Evolutionary conservation across 2,888 invertebrate species (phyloP).

Genomic region (Eupeodes luniger): DNA sequence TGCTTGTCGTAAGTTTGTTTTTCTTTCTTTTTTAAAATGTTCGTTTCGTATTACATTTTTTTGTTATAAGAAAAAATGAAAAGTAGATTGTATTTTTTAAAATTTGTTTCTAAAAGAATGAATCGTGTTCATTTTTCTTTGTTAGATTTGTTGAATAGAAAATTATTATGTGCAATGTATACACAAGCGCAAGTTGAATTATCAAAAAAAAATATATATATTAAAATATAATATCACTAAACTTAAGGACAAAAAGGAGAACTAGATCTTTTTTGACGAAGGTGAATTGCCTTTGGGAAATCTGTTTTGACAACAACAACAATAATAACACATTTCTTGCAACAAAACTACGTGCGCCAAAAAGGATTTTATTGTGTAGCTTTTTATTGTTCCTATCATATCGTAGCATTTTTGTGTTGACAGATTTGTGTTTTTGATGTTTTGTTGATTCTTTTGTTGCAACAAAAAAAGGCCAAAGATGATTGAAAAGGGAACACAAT

Average conservation of each 20-base stretch:
- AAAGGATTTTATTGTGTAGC: neutral
- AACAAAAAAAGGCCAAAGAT: constrained; percentile 20
- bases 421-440: constrained; percentile 60
- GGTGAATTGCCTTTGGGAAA: constrained; percentile 55
- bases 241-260: constrained; percentile 23
- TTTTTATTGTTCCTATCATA: constrained; percentile 44
- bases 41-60: constrained; percentile 54
- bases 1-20: constrained; percentile 31
- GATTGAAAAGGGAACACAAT: constrained; percentile 51
- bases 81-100: neutral
- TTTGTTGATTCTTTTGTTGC: constrained; percentile 34
- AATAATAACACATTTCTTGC: neutral
- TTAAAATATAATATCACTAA: neutral
- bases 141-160: constrained; percentile 48
- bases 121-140: constrained; percentile 40
- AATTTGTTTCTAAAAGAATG: constrained; percentile 27
- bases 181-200: constrained; percentile 24
- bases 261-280: constrained; percentile 54
- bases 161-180: constrained; percentile 55
- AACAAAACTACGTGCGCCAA: constrained; percentile 35
- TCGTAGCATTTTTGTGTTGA: constrained; percentile 31
- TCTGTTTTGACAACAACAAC: neutral
- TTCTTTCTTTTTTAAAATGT: constrained; percentile 12
- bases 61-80: constrained; percentile 30
- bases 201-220: neutral